These are phyloP conservation scores for Neopipo cinnamomea DNA, from an alignment of 2,113 vertebrate species.

Conservation along the genomic window DNA sequence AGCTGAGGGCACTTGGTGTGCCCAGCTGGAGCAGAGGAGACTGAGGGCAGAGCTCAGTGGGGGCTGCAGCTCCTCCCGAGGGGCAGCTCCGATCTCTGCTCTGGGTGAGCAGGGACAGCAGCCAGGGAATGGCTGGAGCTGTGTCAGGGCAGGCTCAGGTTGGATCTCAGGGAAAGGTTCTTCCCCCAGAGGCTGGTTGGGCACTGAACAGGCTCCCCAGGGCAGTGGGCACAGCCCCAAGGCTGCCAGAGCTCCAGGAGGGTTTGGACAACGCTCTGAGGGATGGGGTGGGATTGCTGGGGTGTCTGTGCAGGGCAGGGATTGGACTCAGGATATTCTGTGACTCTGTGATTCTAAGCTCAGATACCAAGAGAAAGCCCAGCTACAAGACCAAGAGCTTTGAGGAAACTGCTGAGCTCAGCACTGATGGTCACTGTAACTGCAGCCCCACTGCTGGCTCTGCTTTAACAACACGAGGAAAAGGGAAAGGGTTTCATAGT, in stretches of 20 bases:
- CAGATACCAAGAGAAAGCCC: not conserved
- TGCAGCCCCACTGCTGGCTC: not conserved
- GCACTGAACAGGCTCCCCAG: not conserved
- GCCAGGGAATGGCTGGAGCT: not conserved
- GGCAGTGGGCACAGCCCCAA: not conserved
- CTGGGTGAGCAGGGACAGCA: not conserved
- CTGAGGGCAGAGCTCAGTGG: not conserved
- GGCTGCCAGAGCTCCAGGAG: not conserved
- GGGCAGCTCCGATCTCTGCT: not conserved
- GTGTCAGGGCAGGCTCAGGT: not conserved
- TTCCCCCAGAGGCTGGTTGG: not conserved
- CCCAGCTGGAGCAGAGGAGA: not conserved
- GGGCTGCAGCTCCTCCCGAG: not conserved
- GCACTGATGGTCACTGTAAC: not conserved
- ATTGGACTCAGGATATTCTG: fast-evolving
- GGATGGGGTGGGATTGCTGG: not conserved
- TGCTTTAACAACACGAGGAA: not conserved
- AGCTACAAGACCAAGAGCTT: not conserved
- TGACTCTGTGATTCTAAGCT: not conserved
- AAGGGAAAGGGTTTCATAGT: not conserved
- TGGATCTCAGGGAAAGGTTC: not conserved
- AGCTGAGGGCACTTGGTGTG: not conserved
- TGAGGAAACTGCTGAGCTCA: not conserved
- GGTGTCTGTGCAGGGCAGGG: not conserved
- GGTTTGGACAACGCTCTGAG: not conserved